phyloP scores from a whole-genome alignment of 92 coral and sea anemone species.

The Porites lobata region DNA sequence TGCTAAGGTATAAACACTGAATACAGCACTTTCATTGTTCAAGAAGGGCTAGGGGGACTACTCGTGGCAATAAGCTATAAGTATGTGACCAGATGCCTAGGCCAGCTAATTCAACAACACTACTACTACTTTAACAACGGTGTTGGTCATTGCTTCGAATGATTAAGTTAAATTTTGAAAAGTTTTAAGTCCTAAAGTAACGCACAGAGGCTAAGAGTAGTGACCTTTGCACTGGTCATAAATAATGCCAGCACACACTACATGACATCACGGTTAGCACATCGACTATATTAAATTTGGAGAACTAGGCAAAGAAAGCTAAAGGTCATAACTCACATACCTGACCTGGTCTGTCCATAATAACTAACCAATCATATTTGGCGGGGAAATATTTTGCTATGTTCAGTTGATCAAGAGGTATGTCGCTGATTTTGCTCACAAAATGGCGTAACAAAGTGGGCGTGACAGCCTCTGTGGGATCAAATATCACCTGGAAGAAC shows the following conservation, averaged over 20 bases:
- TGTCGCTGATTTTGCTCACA: conserved; percentile 44
- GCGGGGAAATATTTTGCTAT: conserved; percentile 81
- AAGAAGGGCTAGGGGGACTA: no score
- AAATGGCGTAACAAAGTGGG: conserved; percentile 71
- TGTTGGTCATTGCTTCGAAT: neutral
- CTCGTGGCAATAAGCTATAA: neutral
- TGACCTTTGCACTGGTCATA: no score
- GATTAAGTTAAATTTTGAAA: no score
- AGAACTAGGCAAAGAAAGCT: neutral
- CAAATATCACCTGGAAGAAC: conserved; percentile 69
- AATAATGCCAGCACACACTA: no score
- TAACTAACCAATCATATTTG: conserved; percentile 77
- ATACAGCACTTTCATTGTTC: no score
- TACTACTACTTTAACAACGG: neutral
- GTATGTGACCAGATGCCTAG: neutral
- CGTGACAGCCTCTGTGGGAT: conserved; percentile 81
- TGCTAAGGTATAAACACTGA: no score
- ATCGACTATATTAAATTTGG: neutral
- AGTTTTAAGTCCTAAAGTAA: no score
- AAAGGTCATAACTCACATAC: neutral
- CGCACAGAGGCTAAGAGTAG: no score
- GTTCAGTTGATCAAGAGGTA: conserved; percentile 56
- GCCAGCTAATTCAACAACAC: neutral
- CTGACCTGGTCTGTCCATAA: conserved; percentile 25
- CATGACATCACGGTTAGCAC: neutral